These are phyloP conservation scores for Rallus limicola DNA, from an alignment of 2,113 vertebrate species.

Conservation along the genomic window DNA sequence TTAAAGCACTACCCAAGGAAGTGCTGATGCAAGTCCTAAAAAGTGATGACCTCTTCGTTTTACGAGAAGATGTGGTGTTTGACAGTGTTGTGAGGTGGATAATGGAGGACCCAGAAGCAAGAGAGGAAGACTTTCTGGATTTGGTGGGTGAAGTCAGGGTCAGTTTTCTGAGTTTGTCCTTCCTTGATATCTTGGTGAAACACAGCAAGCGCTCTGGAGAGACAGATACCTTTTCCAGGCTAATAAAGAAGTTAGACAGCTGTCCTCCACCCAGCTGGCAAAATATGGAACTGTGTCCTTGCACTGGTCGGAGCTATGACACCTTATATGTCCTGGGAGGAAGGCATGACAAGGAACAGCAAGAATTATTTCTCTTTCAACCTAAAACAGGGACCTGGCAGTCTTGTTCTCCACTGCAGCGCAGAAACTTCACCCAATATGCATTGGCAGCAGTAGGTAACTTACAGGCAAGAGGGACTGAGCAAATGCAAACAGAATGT, in stretches of 20 bases:
- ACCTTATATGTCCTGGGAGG: conserved; percentile 86
- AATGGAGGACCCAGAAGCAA: conserved; percentile 70
- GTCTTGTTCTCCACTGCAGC: conserved; percentile 80
- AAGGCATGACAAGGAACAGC: conserved; percentile 83
- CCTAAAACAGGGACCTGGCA: conserved; percentile 85
- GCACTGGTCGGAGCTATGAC: conserved; percentile 74
- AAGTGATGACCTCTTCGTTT: conserved; percentile 80
- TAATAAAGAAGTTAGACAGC: conserved; percentile 80
- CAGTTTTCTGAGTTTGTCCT: conserved; percentile 81
- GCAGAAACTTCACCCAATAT: conserved; percentile 87
- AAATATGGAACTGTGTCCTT: conserved; percentile 35
- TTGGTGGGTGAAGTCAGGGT: conserved; percentile 81
- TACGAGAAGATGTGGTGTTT: conserved; percentile 81
- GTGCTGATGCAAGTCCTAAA: conserved; percentile 77
- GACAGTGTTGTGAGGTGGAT: conserved; percentile 84
- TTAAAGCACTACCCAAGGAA: conserved; percentile 80
- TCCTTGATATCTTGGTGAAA: conserved; percentile 80
- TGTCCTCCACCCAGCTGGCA: conserved; percentile 81
- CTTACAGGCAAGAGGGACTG: background rate
- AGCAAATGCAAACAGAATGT: background rate
- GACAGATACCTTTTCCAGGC: conserved; percentile 65
- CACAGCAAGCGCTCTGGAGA: conserved; percentile 69
- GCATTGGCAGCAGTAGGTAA: conserved; percentile 90
- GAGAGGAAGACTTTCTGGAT: conserved; percentile 83
- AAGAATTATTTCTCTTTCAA: conserved; percentile 83